phyloP scores from a whole-genome alignment of 2,113 vertebrate genomes.

The Carassius carassius region DNA sequence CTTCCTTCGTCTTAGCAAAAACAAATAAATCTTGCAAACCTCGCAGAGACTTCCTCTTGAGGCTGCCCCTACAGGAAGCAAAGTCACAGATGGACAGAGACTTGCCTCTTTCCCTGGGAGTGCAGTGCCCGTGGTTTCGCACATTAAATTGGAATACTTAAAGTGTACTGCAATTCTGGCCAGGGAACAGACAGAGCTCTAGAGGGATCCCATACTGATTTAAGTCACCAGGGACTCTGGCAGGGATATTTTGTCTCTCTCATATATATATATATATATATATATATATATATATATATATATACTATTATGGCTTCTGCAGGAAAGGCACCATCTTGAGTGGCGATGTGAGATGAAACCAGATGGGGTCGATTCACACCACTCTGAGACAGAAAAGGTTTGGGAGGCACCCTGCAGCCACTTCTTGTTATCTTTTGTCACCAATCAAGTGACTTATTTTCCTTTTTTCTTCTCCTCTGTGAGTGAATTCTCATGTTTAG shows the following conservation, averaged over 20 bases:
- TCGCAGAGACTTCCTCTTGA: background rate
- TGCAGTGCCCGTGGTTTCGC: conserved; percentile 59
- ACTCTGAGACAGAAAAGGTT: conserved; percentile 75
- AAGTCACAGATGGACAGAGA: conserved; percentile 59
- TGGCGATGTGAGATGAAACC: conserved; percentile 75
- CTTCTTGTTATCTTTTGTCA: conserved; percentile 85
- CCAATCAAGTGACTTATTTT: conserved; percentile 78
- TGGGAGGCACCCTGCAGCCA: conserved; percentile 80
- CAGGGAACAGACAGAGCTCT: conserved; percentile 55
- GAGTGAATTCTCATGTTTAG: conserved; percentile 62
- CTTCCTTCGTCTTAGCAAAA: conserved; percentile 19
- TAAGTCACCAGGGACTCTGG: conserved; percentile 63
- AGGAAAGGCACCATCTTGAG: conserved; percentile 64
- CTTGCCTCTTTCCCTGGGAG: conserved; percentile 39
- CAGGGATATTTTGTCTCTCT: conserved; percentile 52
- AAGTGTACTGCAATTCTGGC: conserved; percentile 54
- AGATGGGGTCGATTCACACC: conserved; percentile 84
- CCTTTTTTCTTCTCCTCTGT: conserved; percentile 32
- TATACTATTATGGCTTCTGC: conserved; percentile 58
- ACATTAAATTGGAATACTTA: conserved; percentile 66
- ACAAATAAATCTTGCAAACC: conserved; percentile 44
- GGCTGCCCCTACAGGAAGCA: conserved; percentile 46
- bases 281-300: conserved; percentile 42
- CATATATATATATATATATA: too few relatives aligned
- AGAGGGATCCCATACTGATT: conserved; percentile 62